phyloP scores from a whole-genome alignment of 2,888 invertebrate genomes.

The Zele albiditarsus region DNA sequence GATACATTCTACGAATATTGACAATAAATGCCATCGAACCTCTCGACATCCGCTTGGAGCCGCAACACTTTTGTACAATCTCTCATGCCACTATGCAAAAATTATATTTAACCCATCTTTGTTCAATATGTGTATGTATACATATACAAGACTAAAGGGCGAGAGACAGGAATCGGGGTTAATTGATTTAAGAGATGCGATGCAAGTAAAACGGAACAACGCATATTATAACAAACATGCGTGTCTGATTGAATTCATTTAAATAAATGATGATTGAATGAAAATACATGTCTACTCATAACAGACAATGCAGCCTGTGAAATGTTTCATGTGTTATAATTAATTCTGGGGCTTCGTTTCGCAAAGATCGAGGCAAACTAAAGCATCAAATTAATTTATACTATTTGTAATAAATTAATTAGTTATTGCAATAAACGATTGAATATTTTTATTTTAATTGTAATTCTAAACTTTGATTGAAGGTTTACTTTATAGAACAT shows the following conservation, averaged over 20 bases:
- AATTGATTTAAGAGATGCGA: conserved; percentile 35
- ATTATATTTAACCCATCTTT: conserved; percentile 20
- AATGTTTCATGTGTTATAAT: too few species aligned
- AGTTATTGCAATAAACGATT: background rate
- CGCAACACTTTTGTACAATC: background rate
- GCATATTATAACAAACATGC: conserved; percentile 15
- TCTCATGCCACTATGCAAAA: background rate
- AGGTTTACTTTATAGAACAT: background rate
- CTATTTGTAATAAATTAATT: background rate
- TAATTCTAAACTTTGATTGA: background rate
- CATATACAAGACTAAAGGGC: conserved; percentile 26
- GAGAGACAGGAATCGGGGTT: conserved; percentile 31
- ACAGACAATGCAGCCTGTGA: too few species aligned
- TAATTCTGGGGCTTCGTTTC: too few species aligned
- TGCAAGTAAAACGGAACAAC: conserved; percentile 27
- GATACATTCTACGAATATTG: background rate
- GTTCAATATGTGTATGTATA: conserved; percentile 1
- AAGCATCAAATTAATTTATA: too few species aligned
- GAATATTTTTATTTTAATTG: background rate
- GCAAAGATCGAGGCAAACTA: too few species aligned
- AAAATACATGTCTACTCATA: background rate
- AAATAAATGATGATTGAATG: background rate
- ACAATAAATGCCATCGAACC: background rate
- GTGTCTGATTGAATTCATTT: conserved; percentile 10
- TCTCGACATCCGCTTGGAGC: background rate